phyloP scores from a whole-genome alignment of 2,888 invertebrate species.

The Autographa pulchrina region DNA sequence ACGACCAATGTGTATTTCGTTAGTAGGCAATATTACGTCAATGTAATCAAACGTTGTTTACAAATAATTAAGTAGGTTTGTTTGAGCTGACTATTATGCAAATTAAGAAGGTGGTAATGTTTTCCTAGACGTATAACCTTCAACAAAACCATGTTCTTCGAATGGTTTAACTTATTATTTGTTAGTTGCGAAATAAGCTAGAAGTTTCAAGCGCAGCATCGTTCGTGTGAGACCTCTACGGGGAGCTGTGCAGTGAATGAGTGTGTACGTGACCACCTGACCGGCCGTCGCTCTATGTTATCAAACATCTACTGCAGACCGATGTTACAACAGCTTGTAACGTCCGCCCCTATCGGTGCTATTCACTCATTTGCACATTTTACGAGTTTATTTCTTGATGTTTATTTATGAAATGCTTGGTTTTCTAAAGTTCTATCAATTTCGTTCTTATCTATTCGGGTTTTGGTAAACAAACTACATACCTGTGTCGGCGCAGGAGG shows the following conservation, averaged over 20 bases:
- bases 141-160: conserved; percentile 4
- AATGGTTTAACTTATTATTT: conserved; percentile 10
- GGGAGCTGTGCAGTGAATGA: conserved; percentile 19
- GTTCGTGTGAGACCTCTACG: conserved; percentile 4
- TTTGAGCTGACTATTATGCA: conserved; percentile 35
- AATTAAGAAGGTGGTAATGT: conserved; percentile 35
- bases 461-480: conserved; percentile 19
- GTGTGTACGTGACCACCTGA: conserved; percentile 61
- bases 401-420: conserved; percentile 48
- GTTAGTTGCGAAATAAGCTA: conserved; percentile 24
- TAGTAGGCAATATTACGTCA: conserved; percentile 14
- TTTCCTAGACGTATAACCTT: conserved; percentile 34
- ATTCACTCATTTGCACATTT: conserved; percentile 49
- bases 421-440: conserved; percentile 30
- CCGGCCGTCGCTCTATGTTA: conserved; percentile 51
- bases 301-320: conserved; percentile 59
- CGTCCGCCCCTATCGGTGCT: conserved; percentile 40
- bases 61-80: conserved; percentile 30
- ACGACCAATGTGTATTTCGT: neutral
- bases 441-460: conserved; percentile 7
- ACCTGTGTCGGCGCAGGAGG: conserved; percentile 86
- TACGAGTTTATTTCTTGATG: conserved; percentile 12
- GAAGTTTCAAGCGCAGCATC: conserved; percentile 5
- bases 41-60: conserved; percentile 36
- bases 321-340: conserved; percentile 54